phyloP scores from a whole-genome alignment of 2,113 vertebrate genomes.

The Ameiurus melas region DNA sequence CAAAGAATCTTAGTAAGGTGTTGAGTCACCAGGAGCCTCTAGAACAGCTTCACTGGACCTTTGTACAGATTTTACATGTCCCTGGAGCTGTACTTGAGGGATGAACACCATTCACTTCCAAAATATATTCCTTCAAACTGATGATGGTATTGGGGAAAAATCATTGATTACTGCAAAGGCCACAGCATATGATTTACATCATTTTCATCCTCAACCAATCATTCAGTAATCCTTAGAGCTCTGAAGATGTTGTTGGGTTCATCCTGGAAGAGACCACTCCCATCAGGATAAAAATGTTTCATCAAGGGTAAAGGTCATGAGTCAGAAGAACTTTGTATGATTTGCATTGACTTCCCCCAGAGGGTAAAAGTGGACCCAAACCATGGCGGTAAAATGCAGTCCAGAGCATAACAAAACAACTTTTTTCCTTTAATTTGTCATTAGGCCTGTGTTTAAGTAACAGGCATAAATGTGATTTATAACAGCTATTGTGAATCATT shows the following conservation, averaged over 20 bases:
- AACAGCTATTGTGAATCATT: not conserved
- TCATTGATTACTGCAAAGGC: not conserved
- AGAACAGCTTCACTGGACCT: not conserved
- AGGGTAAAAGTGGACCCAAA: not conserved
- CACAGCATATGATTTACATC: not conserved
- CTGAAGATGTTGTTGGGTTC: not conserved
- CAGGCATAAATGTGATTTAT: not conserved
- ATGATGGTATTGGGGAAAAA: not conserved
- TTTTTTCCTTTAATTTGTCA: not conserved
- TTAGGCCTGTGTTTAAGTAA: not conserved
- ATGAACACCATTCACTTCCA: not conserved
- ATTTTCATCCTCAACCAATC: not conserved
- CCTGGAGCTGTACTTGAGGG: not conserved
- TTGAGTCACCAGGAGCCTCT: not conserved
- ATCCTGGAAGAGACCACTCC: not conserved
- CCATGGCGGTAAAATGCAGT: not conserved
- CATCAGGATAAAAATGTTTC: not conserved
- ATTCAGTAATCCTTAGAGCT: not conserved
- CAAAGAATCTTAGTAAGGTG: too few species aligned
- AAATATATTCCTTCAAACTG: not conserved
- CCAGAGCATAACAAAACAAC: not conserved
- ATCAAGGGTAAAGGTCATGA: not conserved
- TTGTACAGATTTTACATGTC: not conserved
- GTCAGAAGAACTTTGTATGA: not conserved
- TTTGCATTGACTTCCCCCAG: not conserved